These are phyloP conservation scores for Psittacula cyanocephala DNA, from an alignment of 2,113 vertebrate species.

Conservation along the genomic window DNA sequence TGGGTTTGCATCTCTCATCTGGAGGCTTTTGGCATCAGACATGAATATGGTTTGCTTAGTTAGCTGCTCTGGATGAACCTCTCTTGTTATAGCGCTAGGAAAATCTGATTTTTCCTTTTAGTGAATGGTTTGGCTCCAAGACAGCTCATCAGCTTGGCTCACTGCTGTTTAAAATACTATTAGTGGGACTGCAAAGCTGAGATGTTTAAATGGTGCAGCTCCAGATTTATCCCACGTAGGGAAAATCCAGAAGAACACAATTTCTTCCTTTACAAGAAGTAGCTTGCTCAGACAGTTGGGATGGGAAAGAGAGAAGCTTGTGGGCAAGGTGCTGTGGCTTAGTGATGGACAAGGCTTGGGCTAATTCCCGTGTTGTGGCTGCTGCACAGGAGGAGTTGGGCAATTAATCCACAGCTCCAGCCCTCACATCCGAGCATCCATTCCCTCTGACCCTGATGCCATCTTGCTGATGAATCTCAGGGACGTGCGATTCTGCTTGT, in stretches of 20 bases:
- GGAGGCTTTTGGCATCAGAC: background rate
- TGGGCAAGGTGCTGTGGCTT: background rate
- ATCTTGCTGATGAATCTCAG: background rate
- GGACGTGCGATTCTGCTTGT: accelerated
- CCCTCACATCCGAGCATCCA: background rate
- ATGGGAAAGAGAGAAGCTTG: background rate
- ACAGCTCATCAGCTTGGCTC: background rate
- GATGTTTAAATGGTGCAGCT: background rate
- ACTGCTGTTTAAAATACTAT: background rate
- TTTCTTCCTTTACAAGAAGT: background rate
- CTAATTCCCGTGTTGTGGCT: background rate
- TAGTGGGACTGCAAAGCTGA: background rate
- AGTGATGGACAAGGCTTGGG: background rate
- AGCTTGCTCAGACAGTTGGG: background rate
- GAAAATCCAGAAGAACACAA: background rate
- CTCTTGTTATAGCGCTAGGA: background rate
- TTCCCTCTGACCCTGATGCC: background rate
- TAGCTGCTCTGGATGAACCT: background rate
- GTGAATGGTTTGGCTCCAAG: background rate
- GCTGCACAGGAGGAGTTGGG: background rate
- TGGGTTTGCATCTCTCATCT: background rate
- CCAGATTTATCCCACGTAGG: background rate
- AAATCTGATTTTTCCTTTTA: background rate
- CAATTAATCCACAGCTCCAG: background rate
- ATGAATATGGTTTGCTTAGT: background rate